Conservation (phyloP, 2,113 vertebrate species). For the Eulemur rufifrons region DNA sequence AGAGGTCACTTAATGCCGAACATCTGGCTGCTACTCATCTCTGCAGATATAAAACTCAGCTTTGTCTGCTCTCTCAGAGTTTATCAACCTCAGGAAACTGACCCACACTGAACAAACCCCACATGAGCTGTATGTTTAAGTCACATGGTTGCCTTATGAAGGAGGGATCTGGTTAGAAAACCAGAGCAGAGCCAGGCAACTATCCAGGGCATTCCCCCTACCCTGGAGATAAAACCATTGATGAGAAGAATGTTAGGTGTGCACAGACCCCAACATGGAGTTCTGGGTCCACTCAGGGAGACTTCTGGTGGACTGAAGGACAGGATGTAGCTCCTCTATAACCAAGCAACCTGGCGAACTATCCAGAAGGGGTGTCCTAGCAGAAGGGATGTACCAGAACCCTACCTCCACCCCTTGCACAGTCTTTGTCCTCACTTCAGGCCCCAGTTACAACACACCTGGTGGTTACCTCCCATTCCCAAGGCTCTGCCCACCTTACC, state of each 20-base stretch:
- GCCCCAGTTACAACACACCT: background rate
- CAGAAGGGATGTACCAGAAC: background rate
- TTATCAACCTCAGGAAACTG: background rate
- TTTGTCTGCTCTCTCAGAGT: constrained; percentile 9
- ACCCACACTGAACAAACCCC: background rate
- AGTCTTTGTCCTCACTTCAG: background rate
- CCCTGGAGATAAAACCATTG: background rate
- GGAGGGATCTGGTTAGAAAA: constrained; percentile 3
- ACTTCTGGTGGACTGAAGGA: background rate
- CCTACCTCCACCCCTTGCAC: background rate
- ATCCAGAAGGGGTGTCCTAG: background rate
- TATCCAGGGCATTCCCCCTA: background rate
- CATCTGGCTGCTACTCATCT: background rate
- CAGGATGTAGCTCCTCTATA: background rate
- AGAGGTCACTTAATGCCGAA: background rate
- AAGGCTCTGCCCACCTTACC: constrained; percentile 33
- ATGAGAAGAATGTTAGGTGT: background rate
- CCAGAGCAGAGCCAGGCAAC: background rate
- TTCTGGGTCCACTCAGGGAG: background rate
- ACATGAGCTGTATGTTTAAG: background rate
- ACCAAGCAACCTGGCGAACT: background rate
- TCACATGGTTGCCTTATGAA: background rate
- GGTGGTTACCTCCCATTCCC: background rate
- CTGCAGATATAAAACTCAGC: background rate
- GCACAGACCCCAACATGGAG: background rate